Evolutionary conservation across 2,888 invertebrate genomes (phyloP).

Genomic region (Zele albiditarsus): DNA sequence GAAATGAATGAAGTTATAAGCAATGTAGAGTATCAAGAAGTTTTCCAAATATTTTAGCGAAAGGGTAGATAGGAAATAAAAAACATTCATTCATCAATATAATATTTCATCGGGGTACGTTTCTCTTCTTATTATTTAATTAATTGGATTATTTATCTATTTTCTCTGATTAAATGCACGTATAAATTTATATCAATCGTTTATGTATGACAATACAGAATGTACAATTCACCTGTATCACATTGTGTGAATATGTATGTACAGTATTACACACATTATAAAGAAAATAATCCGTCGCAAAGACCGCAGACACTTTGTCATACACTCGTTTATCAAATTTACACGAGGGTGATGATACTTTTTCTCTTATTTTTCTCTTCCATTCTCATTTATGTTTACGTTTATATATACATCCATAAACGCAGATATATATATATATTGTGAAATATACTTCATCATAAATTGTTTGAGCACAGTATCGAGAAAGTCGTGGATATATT

Average conservation of each 20-base stretch:
- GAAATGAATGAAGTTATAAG: no score
- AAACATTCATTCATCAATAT: no score
- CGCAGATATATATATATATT: not conserved
- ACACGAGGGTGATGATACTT: conserved; percentile 11
- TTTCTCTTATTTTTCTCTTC: not conserved
- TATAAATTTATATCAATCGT: no score
- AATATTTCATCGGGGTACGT: no score
- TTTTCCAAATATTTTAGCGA: no score
- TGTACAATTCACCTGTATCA: not conserved
- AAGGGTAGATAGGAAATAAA: no score
- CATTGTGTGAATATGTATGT: not conserved
- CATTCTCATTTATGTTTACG: not conserved
- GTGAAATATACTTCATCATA: not conserved
- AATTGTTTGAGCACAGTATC: not conserved
- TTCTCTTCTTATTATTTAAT: no score
- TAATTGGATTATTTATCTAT: no score
- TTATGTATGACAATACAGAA: no score
- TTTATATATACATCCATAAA: not conserved
- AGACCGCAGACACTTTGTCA: conserved; percentile 8
- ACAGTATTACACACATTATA: not conserved
- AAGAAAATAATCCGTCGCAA: conserved; percentile 18
- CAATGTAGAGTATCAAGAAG: no score
- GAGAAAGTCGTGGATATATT: not conserved
- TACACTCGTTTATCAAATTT: conserved; percentile 17
- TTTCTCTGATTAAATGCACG: no score